Evolutionary conservation across 2,888 invertebrate genomes (phyloP), one percentile per base, ranked within the genome.

Genomic region (Plagodis dolabraria): DNA sequence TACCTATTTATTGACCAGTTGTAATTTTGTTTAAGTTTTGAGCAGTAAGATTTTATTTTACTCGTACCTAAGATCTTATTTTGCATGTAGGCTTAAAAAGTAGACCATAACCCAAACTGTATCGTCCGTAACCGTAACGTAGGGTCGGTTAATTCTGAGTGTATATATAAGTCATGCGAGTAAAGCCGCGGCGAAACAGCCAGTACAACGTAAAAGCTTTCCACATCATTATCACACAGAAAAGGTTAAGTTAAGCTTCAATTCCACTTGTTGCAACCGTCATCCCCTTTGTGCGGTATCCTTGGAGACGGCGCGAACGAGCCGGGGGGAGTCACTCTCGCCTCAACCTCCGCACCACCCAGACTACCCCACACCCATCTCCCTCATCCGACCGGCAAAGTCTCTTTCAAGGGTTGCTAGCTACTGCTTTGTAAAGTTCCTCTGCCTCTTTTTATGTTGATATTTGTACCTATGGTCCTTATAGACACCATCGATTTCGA

Each of bases 221-320:
- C 46, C 56, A 33, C 57, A 64, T 63, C 64, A 63, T 64, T 65
- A 71, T 67, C 67, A 47, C 53, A 64, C 67, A 68, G 61, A 59
- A 67, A 65, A 55, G 60, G 53, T 56, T 36, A 53, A 58, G 65
- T 69, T 53, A 74, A 72, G 69, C 68, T 64, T 65, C 77, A 89
- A 46, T 55, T 56, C 64, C 50, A 68, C 90, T 89, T 89, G 89
- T 89, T 90, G 89, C 87, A 82, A 80, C 70, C 73, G 69, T 75
- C 72, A 74, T 72, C 71, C 71, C 70, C 74, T 71, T 63, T 62
- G 34, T 56, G 63, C 64, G 59, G 87, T 87, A 76, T 71, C 85
- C 80, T 87, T 85, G 77, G 82, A 72, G 70, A 89, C 86, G 71
- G 71, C 63, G 66, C 76, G 79, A 68, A 47, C 74, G 63, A 53